A percentile compares a stretch with the other conserved stretches of the same genome.
These are phyloP conservation scores for Nemotelus nigrinus DNA, from an alignment of 2,888 invertebrate genomes.

Conservation along the genomic window DNA sequence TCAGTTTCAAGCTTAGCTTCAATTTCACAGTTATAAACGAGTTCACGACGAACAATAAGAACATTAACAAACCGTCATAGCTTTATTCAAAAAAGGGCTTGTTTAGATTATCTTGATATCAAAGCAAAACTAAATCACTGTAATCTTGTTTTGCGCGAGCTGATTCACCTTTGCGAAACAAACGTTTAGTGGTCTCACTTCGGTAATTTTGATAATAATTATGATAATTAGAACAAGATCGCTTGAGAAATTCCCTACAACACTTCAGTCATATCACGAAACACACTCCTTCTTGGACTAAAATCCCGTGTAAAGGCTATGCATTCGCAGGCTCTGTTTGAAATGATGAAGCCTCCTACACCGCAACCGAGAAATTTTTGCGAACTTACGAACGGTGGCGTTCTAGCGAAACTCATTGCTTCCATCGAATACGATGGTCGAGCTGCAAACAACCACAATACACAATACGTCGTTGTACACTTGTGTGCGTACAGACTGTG, in stretches of 20 bases:
- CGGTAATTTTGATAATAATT: too few relatives aligned
- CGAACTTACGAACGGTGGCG: slow-evolving; percentile 34
- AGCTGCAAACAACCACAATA: not conserved
- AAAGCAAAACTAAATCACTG: too few relatives aligned
- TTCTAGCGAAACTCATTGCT: slow-evolving; percentile 38
- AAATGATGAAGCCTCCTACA: slow-evolving; percentile 1
- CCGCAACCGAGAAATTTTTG: slow-evolving; percentile 23
- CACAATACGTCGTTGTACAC: slow-evolving; percentile 6
- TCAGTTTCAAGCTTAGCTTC: too few relatives aligned
- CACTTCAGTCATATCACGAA: slow-evolving; percentile 8
- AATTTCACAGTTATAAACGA: too few relatives aligned
- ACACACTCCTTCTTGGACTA: slow-evolving; percentile 12
- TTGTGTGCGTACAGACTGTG: slow-evolving; percentile 40
- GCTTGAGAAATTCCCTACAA: not conserved
- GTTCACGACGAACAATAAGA: too few relatives aligned
- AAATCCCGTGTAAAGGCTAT: slow-evolving; percentile 15
- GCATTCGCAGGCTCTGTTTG: slow-evolving; percentile 1
- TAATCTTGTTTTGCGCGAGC: too few relatives aligned
- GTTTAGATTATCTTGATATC: too few relatives aligned
- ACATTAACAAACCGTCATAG: too few relatives aligned
- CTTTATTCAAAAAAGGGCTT: too few relatives aligned
- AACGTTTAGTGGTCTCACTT: too few relatives aligned
- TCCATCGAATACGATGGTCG: not conserved
- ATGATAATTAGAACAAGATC: too few relatives aligned
- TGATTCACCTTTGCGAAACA: too few relatives aligned